Base-by-base conservation (phyloP, 2,797 vertebrate genomes). In the Pogonophryne albipinna region DNA sequence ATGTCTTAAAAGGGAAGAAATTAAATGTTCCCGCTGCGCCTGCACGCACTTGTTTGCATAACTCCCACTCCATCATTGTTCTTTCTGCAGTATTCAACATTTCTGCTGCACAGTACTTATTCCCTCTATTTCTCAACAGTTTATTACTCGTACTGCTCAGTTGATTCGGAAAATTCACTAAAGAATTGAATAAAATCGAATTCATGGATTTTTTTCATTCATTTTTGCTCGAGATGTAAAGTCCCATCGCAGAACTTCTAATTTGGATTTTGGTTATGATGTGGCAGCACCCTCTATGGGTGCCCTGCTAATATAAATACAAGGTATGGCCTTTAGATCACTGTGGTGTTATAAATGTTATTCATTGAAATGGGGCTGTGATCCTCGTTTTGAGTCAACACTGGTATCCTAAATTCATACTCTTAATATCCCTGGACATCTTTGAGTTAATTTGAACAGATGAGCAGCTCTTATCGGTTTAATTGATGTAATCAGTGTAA, bases 231-330 rank as follows among this genome's bases (percentile, higher is more conserved):
- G 8, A 38, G 15, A 31, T 51, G 27, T 41, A 13, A 45, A 20
- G 45, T 31, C 10, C 60, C 31, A 44, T 65, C 23, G 20, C 10
- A 61, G 27, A 15, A 23, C 31, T 42, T 13, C 31, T 38, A 14
- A 47, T 50, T 8, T 64, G 52, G 34, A 15, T 49, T 78, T 56
- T 62, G 51, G 52, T 56, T 66, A 49, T 71, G 68, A 79, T 79
- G 51, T 73, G 49, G 19, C 20, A 76, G 72, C 72, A 16, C 59
- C 76, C 73, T 66, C 68, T 72, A 69, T 47, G 76, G 81, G 72
- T 70, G 10, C 2, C 27, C 5, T 71, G 10, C 5, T 58, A 3
- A 51, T 17, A 38, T 49, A 14, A 41, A 13, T 51, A 9, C 42
- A 55, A 6, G 9, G 1, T 57, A 3, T 69, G 38, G 5, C 13